These are phyloP conservation scores for Gryon sp. DNA, from an alignment of 1,140 invertebrate genomes.

Conservation along the genomic window DNA sequence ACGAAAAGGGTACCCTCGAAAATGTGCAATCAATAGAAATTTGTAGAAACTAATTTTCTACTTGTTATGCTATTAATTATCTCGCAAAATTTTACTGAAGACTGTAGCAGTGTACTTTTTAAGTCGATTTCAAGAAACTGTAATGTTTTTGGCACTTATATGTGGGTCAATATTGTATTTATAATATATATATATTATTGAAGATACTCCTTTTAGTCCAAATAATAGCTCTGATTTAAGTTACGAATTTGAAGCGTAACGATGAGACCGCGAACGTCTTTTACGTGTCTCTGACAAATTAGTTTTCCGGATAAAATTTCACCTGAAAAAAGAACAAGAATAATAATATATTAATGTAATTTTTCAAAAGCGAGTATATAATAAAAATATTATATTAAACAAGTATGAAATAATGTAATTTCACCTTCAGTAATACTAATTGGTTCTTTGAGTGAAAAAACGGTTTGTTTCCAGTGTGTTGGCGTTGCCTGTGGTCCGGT, in stretches of 20 bases:
- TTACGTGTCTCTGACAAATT: slow-evolving; percentile 82
- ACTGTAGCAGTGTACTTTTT: no score
- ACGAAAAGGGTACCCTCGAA: no score
- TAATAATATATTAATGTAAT: no score
- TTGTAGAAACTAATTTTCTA: no score
- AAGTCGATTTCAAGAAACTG: no score
- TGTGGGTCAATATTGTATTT: slow-evolving; percentile 3
- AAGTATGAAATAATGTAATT: no score
- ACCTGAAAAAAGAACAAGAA: slow-evolving; percentile 76
- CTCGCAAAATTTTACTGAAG: no score
- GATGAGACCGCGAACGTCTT: slow-evolving; percentile 82
- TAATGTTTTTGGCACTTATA: slow-evolving; percentile 37
- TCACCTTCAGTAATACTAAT: slow-evolving; percentile 87
- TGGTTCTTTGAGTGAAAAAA: slow-evolving; percentile 92
- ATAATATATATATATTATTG: not conserved
- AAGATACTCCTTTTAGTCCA: slow-evolving; percentile 69
- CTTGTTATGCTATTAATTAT: no score
- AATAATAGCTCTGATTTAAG: slow-evolving; percentile 72
- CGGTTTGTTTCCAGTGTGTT: slow-evolving; percentile 99
- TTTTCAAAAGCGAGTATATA: no score
- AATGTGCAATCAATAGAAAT: no score
- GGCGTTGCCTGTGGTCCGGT: slow-evolving; percentile 86
- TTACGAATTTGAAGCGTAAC: slow-evolving; percentile 79
- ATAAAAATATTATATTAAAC: no score
- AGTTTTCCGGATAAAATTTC: slow-evolving; percentile 83